A percentile compares a stretch with the other conserved stretches of the same genome.
phyloP scores from a whole-genome alignment of 1,140 invertebrate species.

The Tribolium madens region DNA sequence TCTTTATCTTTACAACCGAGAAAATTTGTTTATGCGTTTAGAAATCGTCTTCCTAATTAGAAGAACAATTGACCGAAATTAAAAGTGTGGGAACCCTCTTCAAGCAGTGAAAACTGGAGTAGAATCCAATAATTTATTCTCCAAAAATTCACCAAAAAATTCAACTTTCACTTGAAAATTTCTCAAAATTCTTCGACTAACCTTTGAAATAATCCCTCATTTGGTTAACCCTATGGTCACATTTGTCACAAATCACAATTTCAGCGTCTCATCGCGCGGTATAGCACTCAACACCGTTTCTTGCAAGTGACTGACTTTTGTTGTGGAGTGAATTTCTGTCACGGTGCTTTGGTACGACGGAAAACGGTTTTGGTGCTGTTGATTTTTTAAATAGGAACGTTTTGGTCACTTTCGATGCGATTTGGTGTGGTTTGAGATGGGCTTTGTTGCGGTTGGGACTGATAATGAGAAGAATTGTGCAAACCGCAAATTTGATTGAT shows the following conservation, averaged over 20 bases:
- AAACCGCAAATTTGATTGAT: too few species aligned
- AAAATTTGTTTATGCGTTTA: neutral
- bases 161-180: neutral
- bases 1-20: too few species aligned
- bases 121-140: too few species aligned
- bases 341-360: neutral
- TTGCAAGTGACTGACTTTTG: neutral
- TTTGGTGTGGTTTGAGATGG: neutral
- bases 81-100: constrained; percentile 21
- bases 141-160: too few species aligned
- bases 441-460: neutral
- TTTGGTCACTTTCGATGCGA: neutral
- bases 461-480: too few species aligned
- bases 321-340: neutral
- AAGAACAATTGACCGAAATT: constrained; percentile 9
- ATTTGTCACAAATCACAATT: neutral
- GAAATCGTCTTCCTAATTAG: constrained; percentile 3
- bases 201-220: neutral
- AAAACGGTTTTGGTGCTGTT: neutral
- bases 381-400: neutral
- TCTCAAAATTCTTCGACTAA: neutral
- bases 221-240: neutral
- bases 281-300: neutral
- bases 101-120: neutral
- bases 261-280: neutral